A percentile compares a stretch with the other conserved stretches of the same genome.
Conservation (phyloP, 2,797 vertebrate genomes). For the Capromys pilorides region DNA sequence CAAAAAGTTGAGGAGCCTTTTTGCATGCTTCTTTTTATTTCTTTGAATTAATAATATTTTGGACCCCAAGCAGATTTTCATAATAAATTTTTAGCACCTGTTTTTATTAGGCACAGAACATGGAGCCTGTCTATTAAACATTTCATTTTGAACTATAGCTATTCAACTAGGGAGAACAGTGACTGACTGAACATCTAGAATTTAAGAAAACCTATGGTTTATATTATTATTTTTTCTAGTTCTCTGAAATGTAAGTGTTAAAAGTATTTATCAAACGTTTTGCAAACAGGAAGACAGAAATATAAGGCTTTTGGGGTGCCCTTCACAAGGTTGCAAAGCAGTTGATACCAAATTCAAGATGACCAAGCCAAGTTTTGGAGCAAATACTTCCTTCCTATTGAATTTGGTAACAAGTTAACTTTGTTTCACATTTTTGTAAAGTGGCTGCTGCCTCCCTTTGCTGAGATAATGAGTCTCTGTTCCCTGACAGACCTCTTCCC, state of each 20-base stretch:
- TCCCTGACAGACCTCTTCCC: neutral
- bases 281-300: constrained; percentile 8
- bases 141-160: constrained; percentile 30
- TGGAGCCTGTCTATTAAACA: neutral
- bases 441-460: neutral
- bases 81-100: neutral
- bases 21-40: neutral
- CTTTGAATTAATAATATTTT: constrained; percentile 51
- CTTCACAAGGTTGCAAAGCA: neutral
- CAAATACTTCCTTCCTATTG: constrained; percentile 11
- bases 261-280: neutral
- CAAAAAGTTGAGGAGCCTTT: constrained; percentile 24
- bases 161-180: constrained; percentile 7
- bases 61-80: neutral
- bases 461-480: neutral
- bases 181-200: constrained; percentile 5
- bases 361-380: constrained; percentile 11
- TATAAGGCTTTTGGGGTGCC: neutral
- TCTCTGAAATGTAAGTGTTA: constrained; percentile 43
- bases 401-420: neutral
- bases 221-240: neutral
- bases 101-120: constrained; percentile 10
- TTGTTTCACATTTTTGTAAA: constrained; percentile 1
- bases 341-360: neutral
- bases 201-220: constrained; percentile 36